phyloP scores from a whole-genome alignment of 2,113 vertebrate species.

The Serilophus lunatus region DNA sequence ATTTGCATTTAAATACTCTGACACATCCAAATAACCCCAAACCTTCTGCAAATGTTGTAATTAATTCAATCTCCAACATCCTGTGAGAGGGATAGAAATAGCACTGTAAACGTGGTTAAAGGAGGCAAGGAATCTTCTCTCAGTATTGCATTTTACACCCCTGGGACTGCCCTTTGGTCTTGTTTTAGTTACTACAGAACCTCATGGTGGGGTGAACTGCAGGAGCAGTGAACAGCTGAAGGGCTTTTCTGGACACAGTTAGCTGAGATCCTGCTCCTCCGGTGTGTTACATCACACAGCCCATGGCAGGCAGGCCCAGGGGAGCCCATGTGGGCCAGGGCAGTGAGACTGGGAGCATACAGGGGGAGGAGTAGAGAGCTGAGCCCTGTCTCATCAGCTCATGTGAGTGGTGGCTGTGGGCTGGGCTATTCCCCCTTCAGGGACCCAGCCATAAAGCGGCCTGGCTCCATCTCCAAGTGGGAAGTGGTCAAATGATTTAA shows the following conservation, averaged over 20 bases:
- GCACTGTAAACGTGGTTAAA: neutral
- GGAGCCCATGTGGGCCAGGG: neutral
- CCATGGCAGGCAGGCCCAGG: accelerated
- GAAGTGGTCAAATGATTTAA: neutral
- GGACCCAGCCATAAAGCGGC: neutral
- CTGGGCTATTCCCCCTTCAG: neutral
- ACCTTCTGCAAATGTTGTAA: conserved; percentile 17
- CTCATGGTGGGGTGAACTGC: neutral
- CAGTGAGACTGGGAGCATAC: accelerated
- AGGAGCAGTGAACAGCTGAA: neutral
- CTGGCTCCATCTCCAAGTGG: accelerated
- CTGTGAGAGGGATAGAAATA: neutral
- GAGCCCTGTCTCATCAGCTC: neutral
- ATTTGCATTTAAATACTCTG: conserved; percentile 55
- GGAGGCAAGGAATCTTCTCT: neutral
- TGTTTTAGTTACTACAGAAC: neutral
- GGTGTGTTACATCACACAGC: neutral
- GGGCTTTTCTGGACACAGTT: neutral
- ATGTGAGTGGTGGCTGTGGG: neutral
- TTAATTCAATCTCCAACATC: neutral
- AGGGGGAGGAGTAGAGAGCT: neutral
- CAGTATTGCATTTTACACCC: neutral
- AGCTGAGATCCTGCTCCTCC: neutral
- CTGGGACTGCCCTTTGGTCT: neutral
- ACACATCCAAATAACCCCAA: conserved; percentile 37